Evolutionary conservation across 2,797 vertebrate genomes (phyloP), one percentile per base, ranked within the genome.

Genomic region (Carapus acus): DNA sequence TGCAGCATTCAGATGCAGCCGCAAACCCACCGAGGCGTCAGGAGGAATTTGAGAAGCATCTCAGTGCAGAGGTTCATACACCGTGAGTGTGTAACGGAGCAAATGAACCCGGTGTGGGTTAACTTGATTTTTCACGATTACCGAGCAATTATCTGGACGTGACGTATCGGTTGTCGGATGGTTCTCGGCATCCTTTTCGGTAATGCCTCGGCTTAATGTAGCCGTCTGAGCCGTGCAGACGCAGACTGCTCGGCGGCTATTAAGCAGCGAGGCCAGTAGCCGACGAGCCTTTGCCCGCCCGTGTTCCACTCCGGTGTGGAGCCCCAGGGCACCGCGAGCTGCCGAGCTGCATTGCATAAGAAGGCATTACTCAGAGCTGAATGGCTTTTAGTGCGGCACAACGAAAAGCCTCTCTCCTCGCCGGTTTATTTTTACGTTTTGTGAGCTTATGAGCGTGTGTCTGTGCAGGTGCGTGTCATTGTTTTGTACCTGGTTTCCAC

Each of bases 401-500:
- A 53, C 72, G 61, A 62, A 69, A 62, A 90, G 50, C 49, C 49
- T 58, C 51, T 52, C 19, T 53, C 16, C 36, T 61, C 29, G 37
- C 49, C 61, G 67, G 57, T 38, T 71, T 62, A 45, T 74, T 62
- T 62, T 40, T 56, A 43, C 49, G 41, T 54, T n/a, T n/a, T n/a
- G 18, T 62, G 44, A 64, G 87, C 0, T 16, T 43, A 13, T 44
- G 14, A 15, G 14, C 27, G 31, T 33, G 31, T 50, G 90, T 52
- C 84, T 91, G 72, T 85, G 87, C 45, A 89, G 86, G 57, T 92
- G 89, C 0, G 76, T 90, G 65, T 85, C 86, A 87, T 88, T 7
- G 13, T 65, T 56, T 21, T 20, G 18, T 48, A 43, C 64, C 37
- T 86, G 19, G 85, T 34, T 82, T 63, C 37, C 87, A 46, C 87